Base-by-base conservation (phyloP, 2,797 vertebrate species). In the Cossypha heuglini region DNA sequence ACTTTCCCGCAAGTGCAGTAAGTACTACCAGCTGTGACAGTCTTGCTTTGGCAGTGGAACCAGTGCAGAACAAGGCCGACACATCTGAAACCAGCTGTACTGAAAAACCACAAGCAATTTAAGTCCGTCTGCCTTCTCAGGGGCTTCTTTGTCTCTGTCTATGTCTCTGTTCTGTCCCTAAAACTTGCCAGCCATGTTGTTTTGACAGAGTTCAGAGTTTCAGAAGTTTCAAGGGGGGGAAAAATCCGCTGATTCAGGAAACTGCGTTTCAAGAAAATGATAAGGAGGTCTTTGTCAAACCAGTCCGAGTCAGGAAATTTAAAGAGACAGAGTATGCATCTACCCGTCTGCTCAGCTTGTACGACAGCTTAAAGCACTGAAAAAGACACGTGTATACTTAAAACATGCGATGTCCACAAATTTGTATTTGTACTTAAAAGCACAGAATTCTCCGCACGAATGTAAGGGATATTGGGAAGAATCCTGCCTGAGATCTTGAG, bases 11-110 rank as follows among this genome's bases (percentile, higher is more conserved):
- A 99, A 99, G 98, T 98, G 98, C 98, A 98, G 98, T 99, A 99
- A 99, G 98, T 99, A 99, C 98, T 99, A 99, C 99, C 99, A 99
- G 99, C 99, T 99, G 99, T 97, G 98, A 99, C 98, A 98, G 98
- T 98, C 98, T 97, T 90, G 96, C 97, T 98, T 98, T 99, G 99
- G 99, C 99, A 98, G 98, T 97, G 97, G 98, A 98, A 98, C 97
- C 97, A 82, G 96, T 80, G 82, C 90, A 97, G 97, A 98, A 97
- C 97, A 98, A 98, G 98, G 98, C 98, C 97, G 97, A 98, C 98
- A 98, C 98, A 99, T 99, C 98, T 99, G 98, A 99, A 98, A 98
- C 98, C 99, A 99, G 99, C 99, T 99, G 99, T 97, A 98, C 92
- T 97, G 96, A 97, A 97, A 98, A 98, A 98, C 99, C 98, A 97